Evolutionary conservation across 2,113 vertebrate genomes (phyloP).

Genomic region (Ictalurus punctatus): DNA sequence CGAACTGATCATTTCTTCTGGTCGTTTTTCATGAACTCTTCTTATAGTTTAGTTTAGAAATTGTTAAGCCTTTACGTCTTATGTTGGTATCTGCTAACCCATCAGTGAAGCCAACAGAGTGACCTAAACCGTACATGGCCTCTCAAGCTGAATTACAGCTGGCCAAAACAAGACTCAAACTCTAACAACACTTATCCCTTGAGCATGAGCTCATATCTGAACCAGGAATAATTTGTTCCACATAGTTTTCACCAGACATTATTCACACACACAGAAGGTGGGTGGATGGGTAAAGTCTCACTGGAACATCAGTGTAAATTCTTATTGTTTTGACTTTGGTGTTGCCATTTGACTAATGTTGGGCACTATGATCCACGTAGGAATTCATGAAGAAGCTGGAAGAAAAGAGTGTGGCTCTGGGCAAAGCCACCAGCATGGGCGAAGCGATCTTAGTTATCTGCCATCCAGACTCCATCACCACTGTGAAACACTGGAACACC

Average conservation of each 20-base stretch:
- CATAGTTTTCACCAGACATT: slow-evolving; percentile 46
- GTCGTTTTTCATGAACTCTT: slow-evolving; percentile 44
- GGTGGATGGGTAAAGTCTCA: slow-evolving; percentile 21
- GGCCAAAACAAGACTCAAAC: slow-evolving; percentile 50
- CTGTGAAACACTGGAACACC: slow-evolving; percentile 99
- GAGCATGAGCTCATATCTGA: slow-evolving; percentile 62
- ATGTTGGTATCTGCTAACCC: slow-evolving; percentile 34
- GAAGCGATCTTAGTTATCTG: slow-evolving; percentile 90
- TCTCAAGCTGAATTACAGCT: slow-evolving; percentile 26
- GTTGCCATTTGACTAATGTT: slow-evolving; percentile 51
- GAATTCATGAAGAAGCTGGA: slow-evolving; percentile 96
- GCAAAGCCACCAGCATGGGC: slow-evolving; percentile 88
- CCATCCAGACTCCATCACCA: slow-evolving; percentile 96
- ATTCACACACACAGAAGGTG: slow-evolving; percentile 43
- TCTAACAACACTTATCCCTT: slow-evolving; percentile 45
- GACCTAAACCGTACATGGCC: slow-evolving; percentile 49
- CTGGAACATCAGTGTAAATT: slow-evolving; percentile 35
- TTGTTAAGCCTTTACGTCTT: neutral
- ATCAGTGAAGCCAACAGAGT: slow-evolving; percentile 36
- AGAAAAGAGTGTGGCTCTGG: slow-evolving; percentile 86
- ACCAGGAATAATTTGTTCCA: slow-evolving; percentile 38
- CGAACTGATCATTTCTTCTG: neutral
- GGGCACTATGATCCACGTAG: slow-evolving; percentile 68
- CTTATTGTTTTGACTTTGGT: slow-evolving; percentile 25
- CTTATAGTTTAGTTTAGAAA: slow-evolving; percentile 36